A percentile compares a stretch with the other conserved stretches of the same genome.
Conservation (phyloP, 2,113 vertebrate genomes). For the Tachuris rubrigastra region DNA sequence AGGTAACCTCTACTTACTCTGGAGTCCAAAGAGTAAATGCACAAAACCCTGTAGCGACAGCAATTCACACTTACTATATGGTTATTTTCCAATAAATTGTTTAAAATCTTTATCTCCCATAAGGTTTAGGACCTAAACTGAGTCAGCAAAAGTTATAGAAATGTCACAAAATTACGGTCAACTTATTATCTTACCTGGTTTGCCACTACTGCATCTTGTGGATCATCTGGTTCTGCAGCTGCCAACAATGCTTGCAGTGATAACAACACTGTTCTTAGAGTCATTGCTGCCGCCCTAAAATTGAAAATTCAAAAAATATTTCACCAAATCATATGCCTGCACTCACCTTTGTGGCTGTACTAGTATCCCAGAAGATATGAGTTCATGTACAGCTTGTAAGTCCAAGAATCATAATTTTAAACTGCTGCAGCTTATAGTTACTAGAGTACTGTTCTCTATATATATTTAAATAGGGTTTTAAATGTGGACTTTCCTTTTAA, state of each 20-base stretch:
- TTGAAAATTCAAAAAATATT: conserved; percentile 21
- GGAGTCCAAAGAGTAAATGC: neutral
- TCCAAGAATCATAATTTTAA: neutral
- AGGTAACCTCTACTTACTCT: neutral
- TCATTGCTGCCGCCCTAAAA: conserved; percentile 97
- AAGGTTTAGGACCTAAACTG: neutral
- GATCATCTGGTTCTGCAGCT: conserved; percentile 96
- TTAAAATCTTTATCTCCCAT: neutral
- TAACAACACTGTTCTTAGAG: conserved; percentile 93
- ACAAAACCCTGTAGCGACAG: neutral
- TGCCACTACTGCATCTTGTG: conserved; percentile 97
- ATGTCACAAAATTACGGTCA: neutral
- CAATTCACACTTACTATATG: neutral
- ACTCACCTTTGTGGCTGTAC: neutral
- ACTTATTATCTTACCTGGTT: conserved; percentile 84
- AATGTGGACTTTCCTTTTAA: neutral
- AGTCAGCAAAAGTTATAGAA: neutral
- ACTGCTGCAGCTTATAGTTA: neutral
- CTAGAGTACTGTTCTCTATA: neutral
- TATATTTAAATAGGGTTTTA: neutral
- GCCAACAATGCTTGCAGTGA: conserved; percentile 95
- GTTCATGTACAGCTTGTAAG: neutral
- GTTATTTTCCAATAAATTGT: neutral
- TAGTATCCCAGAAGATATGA: neutral
- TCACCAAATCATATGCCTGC: neutral